Conservation (phyloP, 2,888 invertebrate genomes). For the Tenthredo mesomela region DNA sequence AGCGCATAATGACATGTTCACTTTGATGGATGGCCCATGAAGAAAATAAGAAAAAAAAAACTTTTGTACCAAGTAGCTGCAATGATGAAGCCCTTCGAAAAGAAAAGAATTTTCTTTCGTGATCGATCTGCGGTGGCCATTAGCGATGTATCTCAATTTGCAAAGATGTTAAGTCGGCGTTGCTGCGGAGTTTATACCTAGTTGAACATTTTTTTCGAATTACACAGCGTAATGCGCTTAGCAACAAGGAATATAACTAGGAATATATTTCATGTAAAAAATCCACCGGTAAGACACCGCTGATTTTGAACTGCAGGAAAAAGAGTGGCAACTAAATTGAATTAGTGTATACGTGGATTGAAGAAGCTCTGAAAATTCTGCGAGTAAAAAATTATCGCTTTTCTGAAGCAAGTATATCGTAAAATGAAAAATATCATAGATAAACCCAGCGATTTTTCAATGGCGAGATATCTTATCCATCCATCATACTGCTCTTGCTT, state of each 20-base stretch:
- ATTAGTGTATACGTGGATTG: neutral
- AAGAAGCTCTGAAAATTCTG: neutral
- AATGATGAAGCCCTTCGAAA: neutral
- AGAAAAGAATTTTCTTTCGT: neutral
- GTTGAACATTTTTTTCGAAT: neutral
- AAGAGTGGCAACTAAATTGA: neutral
- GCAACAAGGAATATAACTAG: neutral
- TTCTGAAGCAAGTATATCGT: neutral
- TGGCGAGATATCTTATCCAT: neutral
- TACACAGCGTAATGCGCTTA: neutral
- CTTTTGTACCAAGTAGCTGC: neutral
- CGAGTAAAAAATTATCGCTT: neutral
- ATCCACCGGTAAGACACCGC: neutral
- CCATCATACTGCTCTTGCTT: neutral
- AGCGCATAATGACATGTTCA: conserved; percentile 5
- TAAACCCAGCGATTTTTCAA: neutral
- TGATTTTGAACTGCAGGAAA: neutral
- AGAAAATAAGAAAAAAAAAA: neutral
- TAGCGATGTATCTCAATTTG: conserved; percentile 14
- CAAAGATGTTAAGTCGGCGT: neutral
- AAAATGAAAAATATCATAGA: neutral
- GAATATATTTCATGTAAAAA: neutral
- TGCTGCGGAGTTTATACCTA: neutral
- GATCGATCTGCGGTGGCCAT: conserved; percentile 19
- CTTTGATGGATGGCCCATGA: neutral